Evolutionary conservation across 2,888 invertebrate genomes (phyloP), one percentile per base, ranked within the genome.

Genomic region (Eilema caniola): DNA sequence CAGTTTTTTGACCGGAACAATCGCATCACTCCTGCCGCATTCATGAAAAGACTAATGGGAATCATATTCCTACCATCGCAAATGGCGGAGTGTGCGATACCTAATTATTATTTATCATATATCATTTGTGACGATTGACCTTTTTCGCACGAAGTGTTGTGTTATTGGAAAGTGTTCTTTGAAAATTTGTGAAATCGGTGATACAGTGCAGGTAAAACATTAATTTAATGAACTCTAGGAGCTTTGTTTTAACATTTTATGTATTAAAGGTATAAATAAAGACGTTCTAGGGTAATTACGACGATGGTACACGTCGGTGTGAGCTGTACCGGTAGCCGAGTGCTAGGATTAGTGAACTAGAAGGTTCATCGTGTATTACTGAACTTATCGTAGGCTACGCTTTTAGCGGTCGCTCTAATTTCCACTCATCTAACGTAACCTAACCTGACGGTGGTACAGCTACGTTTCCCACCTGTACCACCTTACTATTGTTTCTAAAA

Each of bases 401-500:
- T 93, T 93, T 85, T 92, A 92, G 92, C 88, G 92, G 89, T 91
- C 90, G 89, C 89, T 91, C 91, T 90, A 83, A 89, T 90, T 91
- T 91, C 85, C 85, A 89, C 86, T 88, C 88, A 86, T 86, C 88
- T 84, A 85, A 86, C 83, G 87, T 86, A 86, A 87, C 88, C 86
- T 88, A 80, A 88, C 88, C 87, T 84, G 81, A 83, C 73, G 80
- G 89, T 89, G 91, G 91, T 87, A 84, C 87, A 84, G 82, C 86
- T 86, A 84, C 83, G 79, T 89, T 88, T 89, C 86, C 83, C 83
- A 79, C 86, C 87, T 88, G 89, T 88, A 89, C 90, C 90, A 90
- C 88, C 89, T 85, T 87, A 91, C 91, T 93, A 91, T 93, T 92
- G 84, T 94, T 95, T 95, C 94, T 95, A 95, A 94, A 95, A 94